Evolutionary conservation across 2,113 vertebrate species (phyloP), one percentile per base, ranked within the genome.

Genomic region (Pedionomus torquatus): DNA sequence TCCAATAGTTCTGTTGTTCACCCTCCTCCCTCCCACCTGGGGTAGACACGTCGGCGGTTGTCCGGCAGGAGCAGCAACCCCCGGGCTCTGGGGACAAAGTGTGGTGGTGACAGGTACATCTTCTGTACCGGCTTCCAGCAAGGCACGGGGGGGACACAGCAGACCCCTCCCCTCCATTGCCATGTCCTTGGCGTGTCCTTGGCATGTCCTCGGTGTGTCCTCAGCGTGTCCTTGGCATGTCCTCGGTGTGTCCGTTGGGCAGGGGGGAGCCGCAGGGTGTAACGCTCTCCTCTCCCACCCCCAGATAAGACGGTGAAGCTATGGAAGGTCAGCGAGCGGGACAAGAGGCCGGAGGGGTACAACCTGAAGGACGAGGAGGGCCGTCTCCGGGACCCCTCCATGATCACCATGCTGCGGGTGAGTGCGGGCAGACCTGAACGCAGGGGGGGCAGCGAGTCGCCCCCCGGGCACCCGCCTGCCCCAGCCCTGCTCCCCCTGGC

Each of bases 301-400:
- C 51, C 89, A 99, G 99, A 99, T 98, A 99, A 99, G 98, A 99
- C 99, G 5, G 99, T 99, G 98, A 99, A 99, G 98, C 98, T 99
- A 78, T 99, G 99, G 99, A 99, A 99, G 96, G 99, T 99, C 96
- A 99, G 99, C n/a, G 99, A 99, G 97, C 96, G 99, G 74, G 99
- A 99, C 97, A 99, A 99, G 97, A 98, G 99, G 52, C 99, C 99
- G 0, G 99, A 99, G 96, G 99, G 99, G 69, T 99, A 99, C 98
- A 99, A 99, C 94, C 98, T 99, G 72, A 99, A 99, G 97, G 99
- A 99, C 96, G 99, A 99, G 71, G 99, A 99, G 2, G 99, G 99
- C 77, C 98, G 99, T 30, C 98, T 99, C 66, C 98, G 99, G 95
- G 99, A 99, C 96, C 99, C 99, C 33, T 98, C 98, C 89, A 99